Evolutionary conservation across 2,113 vertebrate genomes (phyloP).

Genomic region (Nibea albiflora): DNA sequence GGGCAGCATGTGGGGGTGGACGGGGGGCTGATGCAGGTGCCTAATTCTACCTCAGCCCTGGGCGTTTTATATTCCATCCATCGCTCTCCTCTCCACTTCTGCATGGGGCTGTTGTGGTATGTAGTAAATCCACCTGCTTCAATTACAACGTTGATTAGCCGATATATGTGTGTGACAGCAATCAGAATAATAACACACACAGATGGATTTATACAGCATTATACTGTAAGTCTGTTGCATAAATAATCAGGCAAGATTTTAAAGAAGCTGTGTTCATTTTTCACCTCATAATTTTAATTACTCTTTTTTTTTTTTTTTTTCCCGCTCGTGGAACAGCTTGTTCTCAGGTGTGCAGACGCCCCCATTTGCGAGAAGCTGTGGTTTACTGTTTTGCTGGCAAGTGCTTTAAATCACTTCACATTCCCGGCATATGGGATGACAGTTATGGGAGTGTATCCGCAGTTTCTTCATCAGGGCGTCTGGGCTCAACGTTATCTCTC

Average conservation of each 20-base stretch:
- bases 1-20: constrained; percentile 72
- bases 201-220: constrained; percentile 49
- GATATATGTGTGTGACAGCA: constrained; percentile 42
- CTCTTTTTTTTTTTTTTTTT: constrained; percentile 6
- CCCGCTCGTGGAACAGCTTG: constrained; percentile 36
- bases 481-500: constrained; percentile 28
- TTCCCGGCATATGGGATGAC: constrained; percentile 55
- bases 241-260: constrained; percentile 45
- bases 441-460: constrained; percentile 44
- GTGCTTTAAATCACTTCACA: constrained; percentile 47
- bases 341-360: constrained; percentile 44
- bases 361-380: constrained; percentile 30
- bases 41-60: constrained; percentile 70
- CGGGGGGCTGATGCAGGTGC: constrained; percentile 75
- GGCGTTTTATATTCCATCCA: constrained; percentile 62
- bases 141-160: constrained; percentile 48
- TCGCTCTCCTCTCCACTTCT: constrained; percentile 39
- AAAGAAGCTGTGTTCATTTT: constrained; percentile 43
- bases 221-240: constrained; percentile 34
- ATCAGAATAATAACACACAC: constrained; percentile 48
- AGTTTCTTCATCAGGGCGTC: constrained; percentile 54
- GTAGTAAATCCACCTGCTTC: constrained; percentile 52
- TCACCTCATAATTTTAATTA: constrained; percentile 48
- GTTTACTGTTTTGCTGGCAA: constrained; percentile 36
- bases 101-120: constrained; percentile 20